These are phyloP conservation scores for Trypoxylus dichotomus DNA, from an alignment of 1,140 invertebrate species.

Conservation along the genomic window DNA sequence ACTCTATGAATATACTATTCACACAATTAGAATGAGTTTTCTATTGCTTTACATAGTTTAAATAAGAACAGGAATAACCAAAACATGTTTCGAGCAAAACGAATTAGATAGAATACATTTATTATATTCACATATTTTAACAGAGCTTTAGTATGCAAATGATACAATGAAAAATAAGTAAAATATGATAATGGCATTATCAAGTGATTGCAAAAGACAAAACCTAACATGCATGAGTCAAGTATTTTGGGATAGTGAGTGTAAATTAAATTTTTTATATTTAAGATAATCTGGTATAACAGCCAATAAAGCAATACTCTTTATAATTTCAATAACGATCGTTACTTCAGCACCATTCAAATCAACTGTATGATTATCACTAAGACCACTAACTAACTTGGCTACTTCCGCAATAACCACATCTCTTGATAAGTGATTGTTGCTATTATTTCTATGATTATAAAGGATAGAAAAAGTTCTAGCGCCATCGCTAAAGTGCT, in stretches of 20 bases:
- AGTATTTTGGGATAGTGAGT: neutral
- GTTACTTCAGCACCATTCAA: conserved; percentile 75
- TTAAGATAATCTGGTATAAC: conserved; percentile 68
- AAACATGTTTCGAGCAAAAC: no score
- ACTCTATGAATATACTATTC: conserved; percentile 1
- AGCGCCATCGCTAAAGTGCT: conserved; percentile 67
- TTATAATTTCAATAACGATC: conserved; percentile 78
- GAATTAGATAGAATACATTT: no score
- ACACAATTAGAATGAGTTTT: no score
- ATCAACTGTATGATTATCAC: conserved; percentile 72
- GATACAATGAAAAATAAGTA: no score
- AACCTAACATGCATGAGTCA: neutral
- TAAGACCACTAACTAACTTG: conserved; percentile 66
- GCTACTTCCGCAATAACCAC: conserved; percentile 73
- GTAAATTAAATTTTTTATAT: conserved; percentile 72
- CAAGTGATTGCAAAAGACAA: no score
- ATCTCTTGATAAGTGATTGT: conserved; percentile 70
- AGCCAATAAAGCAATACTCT: conserved; percentile 65
- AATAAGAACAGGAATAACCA: no score
- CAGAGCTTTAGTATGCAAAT: no score
- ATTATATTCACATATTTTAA: no score
- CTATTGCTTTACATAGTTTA: no score
- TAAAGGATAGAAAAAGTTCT: conserved; percentile 77
- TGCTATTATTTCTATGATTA: conserved; percentile 72
- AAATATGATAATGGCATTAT: no score